Percentiles rank a stretch among this genome's conserved stretches.
These are phyloP conservation scores for Thecophora atra DNA, from an alignment of 2,888 invertebrate species.

Conservation along the genomic window DNA sequence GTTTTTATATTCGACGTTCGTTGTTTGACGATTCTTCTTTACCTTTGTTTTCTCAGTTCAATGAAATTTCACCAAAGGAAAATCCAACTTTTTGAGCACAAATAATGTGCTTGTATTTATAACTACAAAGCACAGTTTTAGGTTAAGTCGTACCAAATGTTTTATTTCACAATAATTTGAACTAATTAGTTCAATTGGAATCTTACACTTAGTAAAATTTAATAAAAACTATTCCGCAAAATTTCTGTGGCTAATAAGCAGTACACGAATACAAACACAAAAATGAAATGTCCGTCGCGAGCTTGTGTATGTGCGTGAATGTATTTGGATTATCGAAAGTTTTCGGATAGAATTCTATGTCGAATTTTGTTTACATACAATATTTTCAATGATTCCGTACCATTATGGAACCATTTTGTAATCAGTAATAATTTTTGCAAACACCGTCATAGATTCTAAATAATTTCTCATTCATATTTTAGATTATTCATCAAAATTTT, in stretches of 20 bases:
- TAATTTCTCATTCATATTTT: too few species aligned
- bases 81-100: constrained; percentile 39
- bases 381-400: constrained; percentile 4
- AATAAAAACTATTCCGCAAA: constrained; percentile 59
- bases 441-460: too few species aligned
- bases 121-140: constrained; percentile 10
- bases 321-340: constrained; percentile 39
- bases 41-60: constrained; percentile 62
- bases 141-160: neutral
- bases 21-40: constrained; percentile 44
- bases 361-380: constrained; percentile 27
- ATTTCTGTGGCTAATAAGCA: constrained; percentile 53
- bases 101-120: constrained; percentile 34
- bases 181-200: constrained; percentile 48
- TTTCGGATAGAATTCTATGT: constrained; percentile 23
- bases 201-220: constrained; percentile 55
- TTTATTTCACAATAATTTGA: constrained; percentile 44
- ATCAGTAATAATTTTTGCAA: neutral
- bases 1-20: constrained; percentile 45
- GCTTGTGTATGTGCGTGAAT: constrained; percentile 40
- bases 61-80: constrained; percentile 59
- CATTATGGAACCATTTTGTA: neutral
- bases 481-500: neutral
- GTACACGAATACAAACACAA: constrained; percentile 61
- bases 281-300: constrained; percentile 46